Percentiles rank a stretch among this genome's conserved stretches.
Conservation (phyloP, 92 coral and sea anemone species). For the Umimayanthus chanpuru region DNA sequence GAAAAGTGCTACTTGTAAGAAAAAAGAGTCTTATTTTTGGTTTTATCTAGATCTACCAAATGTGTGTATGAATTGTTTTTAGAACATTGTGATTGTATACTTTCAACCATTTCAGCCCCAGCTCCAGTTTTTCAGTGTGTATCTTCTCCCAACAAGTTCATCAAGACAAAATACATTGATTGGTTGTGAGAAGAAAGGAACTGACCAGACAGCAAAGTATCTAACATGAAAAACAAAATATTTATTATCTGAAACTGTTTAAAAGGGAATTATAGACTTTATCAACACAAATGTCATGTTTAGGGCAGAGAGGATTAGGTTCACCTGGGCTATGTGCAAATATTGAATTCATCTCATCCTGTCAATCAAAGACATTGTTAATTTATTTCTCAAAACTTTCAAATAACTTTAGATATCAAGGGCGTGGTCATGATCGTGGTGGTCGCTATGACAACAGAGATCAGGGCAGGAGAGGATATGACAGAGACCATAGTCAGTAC, state of each 20-base stretch:
- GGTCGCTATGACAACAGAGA: conserved; percentile 39
- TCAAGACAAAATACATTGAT: too few species aligned
- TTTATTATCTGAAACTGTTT: too few species aligned
- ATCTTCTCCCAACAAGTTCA: too few species aligned
- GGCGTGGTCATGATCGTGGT: conserved; percentile 39
- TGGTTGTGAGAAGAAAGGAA: too few species aligned
- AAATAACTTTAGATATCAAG: conserved; percentile 18
- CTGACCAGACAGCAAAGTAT: too few species aligned
- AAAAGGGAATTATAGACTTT: too few species aligned
- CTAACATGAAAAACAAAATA: too few species aligned
- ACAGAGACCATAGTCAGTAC: conserved; percentile 31
- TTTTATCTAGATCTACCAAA: background rate
- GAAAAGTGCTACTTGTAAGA: too few species aligned
- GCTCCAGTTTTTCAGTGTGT: background rate
- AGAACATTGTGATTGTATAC: background rate
- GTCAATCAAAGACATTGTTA: background rate
- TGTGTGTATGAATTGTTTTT: background rate
- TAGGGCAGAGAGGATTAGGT: background rate
- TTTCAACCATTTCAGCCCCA: background rate
- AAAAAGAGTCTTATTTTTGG: too few species aligned
- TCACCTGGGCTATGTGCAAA: background rate
- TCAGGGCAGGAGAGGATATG: conserved; percentile 40
- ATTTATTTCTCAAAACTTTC: background rate
- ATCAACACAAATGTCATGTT: too few species aligned
- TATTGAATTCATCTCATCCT: background rate